Evolutionary conservation across 2,113 vertebrate genomes (phyloP), one percentile per base, ranked within the genome.

Genomic region (Excalfactoria chinensis): DNA sequence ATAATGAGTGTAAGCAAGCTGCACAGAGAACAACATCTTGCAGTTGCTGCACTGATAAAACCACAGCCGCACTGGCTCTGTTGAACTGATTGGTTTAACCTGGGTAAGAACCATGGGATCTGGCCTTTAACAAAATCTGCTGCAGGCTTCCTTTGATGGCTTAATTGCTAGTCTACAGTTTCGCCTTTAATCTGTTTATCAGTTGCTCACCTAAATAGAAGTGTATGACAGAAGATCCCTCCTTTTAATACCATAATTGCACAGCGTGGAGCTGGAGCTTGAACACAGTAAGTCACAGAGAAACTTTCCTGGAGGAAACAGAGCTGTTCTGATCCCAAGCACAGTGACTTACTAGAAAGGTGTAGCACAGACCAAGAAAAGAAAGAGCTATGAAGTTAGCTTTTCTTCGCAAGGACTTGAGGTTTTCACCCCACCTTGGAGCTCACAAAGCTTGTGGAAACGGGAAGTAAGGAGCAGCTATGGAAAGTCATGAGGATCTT

Each of bases 131-230:
- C 26, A 72, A 86, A 86, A 94, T 49, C 69, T 82, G 73, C 86
- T 34, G 35, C 59, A 62, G 56, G 40, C 63, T 83, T 46, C 19
- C 59, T 83, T 78, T 95, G 86, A 95, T 64, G 62, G 48, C 80
- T 91, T 92, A 94, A 88, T 75, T 93, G 58, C 25, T 59, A 89
- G 79, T 40, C 44, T 93, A 14, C 23, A 40, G 53, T 58, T 95
- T 86, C 51, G 15, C 67, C 30, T 92, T 90, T 66, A 84, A 86
- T 88, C 86, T 78, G 58, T 78, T 88, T 90, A 90, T 92, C 84
- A 81, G 41, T 58, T 79, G 41, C 68, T 81, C 69, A 78, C 86
- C 69, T 64, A 86, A 91, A 86, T 2, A 83, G 56, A 86, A 86
- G 69, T 25, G 69, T 66, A 86, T 92, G 69, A 84, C 80, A 84